Evolutionary conservation across 2,113 vertebrate species (phyloP).

Genomic region (Mesitornis unicolor): DNA sequence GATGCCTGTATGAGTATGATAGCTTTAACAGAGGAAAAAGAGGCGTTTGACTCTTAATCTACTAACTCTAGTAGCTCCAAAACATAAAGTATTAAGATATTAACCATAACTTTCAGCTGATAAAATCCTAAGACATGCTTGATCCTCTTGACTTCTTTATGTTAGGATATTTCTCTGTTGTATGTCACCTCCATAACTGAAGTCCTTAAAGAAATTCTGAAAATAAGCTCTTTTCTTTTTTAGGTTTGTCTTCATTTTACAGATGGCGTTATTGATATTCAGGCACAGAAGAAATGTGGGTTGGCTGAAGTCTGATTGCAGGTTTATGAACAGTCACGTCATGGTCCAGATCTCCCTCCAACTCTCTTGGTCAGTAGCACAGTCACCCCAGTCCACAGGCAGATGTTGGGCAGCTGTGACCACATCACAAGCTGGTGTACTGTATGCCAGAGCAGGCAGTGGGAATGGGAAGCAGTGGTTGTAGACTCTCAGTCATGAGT

Average conservation of each 20-base stretch:
- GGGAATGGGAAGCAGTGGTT: background rate
- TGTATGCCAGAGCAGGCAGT: background rate
- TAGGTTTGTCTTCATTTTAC: background rate
- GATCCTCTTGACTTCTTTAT: background rate
- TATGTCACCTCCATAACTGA: background rate
- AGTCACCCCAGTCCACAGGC: background rate
- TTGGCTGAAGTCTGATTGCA: background rate
- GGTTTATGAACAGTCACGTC: background rate
- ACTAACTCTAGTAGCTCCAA: background rate
- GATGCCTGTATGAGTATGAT: background rate
- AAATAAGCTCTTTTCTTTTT: background rate
- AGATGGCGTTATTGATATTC: background rate
- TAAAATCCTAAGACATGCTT: background rate
- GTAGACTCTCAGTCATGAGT: background rate
- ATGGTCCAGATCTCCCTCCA: background rate
- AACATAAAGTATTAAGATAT: background rate
- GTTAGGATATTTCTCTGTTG: background rate
- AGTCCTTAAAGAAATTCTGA: background rate
- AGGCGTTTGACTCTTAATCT: background rate
- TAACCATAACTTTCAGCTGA: background rate
- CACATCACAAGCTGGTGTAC: background rate
- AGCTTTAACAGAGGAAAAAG: background rate
- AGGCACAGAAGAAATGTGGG: background rate
- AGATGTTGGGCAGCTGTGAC: background rate
- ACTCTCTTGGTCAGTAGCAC: background rate